Base-by-base conservation (phyloP, 35 echinoderm and acorn worm species). In the Apostichopus japonicus region DNA sequence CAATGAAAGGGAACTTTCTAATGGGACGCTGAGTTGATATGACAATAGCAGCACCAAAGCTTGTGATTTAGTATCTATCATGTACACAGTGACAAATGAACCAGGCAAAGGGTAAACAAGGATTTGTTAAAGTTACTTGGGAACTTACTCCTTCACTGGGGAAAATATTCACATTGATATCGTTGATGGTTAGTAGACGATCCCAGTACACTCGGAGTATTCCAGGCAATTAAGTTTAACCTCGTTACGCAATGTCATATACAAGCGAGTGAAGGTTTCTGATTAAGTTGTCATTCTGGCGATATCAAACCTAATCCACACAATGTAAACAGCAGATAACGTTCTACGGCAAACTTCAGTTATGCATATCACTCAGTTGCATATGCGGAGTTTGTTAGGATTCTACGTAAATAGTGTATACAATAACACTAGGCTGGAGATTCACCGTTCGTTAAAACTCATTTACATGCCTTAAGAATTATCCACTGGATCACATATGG, bases 161-260 rank as follows among this genome's bases (percentile, higher is more conserved):
- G 71, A 75, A 23, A 75, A 75, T 75, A 75, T 75, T 75, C 71
- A 75, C 71, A 75, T 75, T 75, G 11, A 75, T 75, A 75, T 75
- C 71, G 22, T 19, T 75, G 17, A 19, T 75, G 71, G 16, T 21
- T 14, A 7, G 71, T 23, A 21, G 71, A 75, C 21, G 71, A 75
- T 75, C 71, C 13, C 71, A 19, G 71, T 75, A 75, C 71, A 75
- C 71, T 19, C 71, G 33, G 33, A 44, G 33, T 44, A 44, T 44
- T 44, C 33, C 33, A 75, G n/a, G 16, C n/a, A 19, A 75, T 21
- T 21, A 75, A 15, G 16, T 3, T 21, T 75, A 75, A 21, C 71
- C 71, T 75, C 21, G 5, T 19, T 75, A 75, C 16, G 6, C 71
- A 23, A 75, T 10, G 57, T 61, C 57, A 61, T 13, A 61, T 61